Conservation (phyloP, 2,797 vertebrate species). For the Tenualosa thibaudeaui region DNA sequence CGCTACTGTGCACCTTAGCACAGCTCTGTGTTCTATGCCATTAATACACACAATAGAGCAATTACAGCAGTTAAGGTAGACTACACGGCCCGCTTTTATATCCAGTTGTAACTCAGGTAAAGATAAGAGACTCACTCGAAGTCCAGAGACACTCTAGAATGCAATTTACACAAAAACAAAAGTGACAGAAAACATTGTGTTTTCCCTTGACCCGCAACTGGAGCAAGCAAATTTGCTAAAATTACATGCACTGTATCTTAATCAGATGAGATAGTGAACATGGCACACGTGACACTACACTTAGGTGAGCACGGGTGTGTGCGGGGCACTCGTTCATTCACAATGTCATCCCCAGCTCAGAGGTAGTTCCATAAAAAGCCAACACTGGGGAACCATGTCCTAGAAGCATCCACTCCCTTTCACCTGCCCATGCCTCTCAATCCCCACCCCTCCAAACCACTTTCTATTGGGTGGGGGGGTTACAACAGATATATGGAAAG, state of each 20-base stretch:
- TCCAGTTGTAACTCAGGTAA: background rate
- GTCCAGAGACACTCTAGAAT: background rate
- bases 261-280: background rate
- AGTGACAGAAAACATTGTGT: background rate
- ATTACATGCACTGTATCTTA: background rate
- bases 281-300: background rate
- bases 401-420: background rate
- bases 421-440: background rate
- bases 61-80: background rate
- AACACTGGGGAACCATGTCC: conserved; percentile 9
- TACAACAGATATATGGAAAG: conserved; percentile 6
- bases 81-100: background rate
- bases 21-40: background rate
- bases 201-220: background rate
- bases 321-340: background rate
- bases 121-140: background rate
- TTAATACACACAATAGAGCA: background rate
- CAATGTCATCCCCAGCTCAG: conserved; percentile 22
- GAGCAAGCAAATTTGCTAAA: background rate
- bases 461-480: background rate
- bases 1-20: background rate
- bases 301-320: background rate
- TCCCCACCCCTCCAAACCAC: background rate
- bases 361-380: conserved; percentile 16
- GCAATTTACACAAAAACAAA: background rate